Evolutionary conservation across 2,797 vertebrate genomes (phyloP).

Genomic region (Pangasius djambal): DNA sequence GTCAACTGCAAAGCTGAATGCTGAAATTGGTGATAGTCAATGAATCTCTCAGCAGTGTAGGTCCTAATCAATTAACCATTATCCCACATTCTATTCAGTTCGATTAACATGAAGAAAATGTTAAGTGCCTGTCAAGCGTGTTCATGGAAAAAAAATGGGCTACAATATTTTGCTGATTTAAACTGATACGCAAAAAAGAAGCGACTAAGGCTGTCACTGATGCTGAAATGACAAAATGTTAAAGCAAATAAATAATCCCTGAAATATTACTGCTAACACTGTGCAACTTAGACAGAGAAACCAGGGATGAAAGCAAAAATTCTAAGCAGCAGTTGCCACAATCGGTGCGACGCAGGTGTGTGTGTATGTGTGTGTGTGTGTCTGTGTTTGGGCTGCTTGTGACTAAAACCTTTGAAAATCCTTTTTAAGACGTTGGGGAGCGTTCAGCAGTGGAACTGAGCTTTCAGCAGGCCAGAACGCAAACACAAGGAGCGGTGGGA

Average conservation of each 20-base stretch:
- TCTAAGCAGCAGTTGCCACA: slow-evolving; percentile 34
- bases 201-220: slow-evolving; percentile 22
- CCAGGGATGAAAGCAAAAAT: slow-evolving; percentile 39
- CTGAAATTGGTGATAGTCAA: slow-evolving; percentile 45
- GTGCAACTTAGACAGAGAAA: slow-evolving; percentile 35
- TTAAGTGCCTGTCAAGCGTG: slow-evolving; percentile 19
- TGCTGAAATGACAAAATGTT: slow-evolving; percentile 44
- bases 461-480: slow-evolving; percentile 54
- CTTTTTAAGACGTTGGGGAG: slow-evolving; percentile 44
- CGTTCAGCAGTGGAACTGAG: slow-evolving; percentile 51
- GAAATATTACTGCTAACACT: slow-evolving; percentile 35
- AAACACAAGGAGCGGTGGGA: slow-evolving; percentile 45
- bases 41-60: slow-evolving; percentile 47
- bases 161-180: slow-evolving; percentile 16
- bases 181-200: slow-evolving; percentile 23
- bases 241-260: slow-evolving; percentile 26
- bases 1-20: slow-evolving; percentile 3
- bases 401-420: slow-evolving; percentile 53
- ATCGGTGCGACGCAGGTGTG: not conserved
- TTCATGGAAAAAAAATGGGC: not conserved
- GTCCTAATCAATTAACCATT: slow-evolving; percentile 52
- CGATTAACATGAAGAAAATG: slow-evolving; percentile 24
- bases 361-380: not conserved
- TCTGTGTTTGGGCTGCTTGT: slow-evolving; percentile 36
- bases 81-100: slow-evolving; percentile 34